Evolutionary conservation across 30 jellyfish, hydroid and myxozoan species (phyloP), one percentile per base, ranked within the genome.

Genomic region (Aurelia coerulea): DNA sequence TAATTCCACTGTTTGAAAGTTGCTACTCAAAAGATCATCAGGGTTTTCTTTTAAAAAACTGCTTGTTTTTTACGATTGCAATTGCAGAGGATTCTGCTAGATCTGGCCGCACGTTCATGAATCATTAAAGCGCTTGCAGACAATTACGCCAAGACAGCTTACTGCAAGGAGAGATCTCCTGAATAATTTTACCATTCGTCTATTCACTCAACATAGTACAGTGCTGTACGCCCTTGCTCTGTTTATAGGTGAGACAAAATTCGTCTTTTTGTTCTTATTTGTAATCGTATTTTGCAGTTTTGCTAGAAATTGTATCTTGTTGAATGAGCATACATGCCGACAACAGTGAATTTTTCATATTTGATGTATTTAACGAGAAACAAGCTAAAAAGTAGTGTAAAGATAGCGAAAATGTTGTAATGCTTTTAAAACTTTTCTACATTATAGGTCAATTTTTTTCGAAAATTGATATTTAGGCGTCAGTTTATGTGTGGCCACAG

Each of bases 41-140:
- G 29, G 42, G 37, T 23, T 65, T 65, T 65, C 42, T 65, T 2
- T 15, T 65, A 39, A 23, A 23, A 65, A 23, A 17, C 37, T 13
- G 53, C 42, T 16, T 23, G 37, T 39, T 39, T 65, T 65, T 65
- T 46, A 13, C 76, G 53, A 65, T 46, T 18, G 37, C 76, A 65
- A 65, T 46, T 65, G 46, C 18, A 65, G 76, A 65, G 53, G 56
- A 65, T 65, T 65, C 19, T 39, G 53, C n/a, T 39, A 65, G 76
- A 65, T 65, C 42, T 65, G 18, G 42, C 76, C 76, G 42, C 53
- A 23, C 76, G 53, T 17, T 23, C 42, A 65, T 65, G 37, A 65
- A 65, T 65, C 42, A 19, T 65, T 65, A 15, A 65, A 15, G 42
- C 29, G 52, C 56, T 15, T 15, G 56, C 0, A 65, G 76, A 65